Conservation (phyloP, 2,113 vertebrate species). For the Stomatorhinus ivindoensis region DNA sequence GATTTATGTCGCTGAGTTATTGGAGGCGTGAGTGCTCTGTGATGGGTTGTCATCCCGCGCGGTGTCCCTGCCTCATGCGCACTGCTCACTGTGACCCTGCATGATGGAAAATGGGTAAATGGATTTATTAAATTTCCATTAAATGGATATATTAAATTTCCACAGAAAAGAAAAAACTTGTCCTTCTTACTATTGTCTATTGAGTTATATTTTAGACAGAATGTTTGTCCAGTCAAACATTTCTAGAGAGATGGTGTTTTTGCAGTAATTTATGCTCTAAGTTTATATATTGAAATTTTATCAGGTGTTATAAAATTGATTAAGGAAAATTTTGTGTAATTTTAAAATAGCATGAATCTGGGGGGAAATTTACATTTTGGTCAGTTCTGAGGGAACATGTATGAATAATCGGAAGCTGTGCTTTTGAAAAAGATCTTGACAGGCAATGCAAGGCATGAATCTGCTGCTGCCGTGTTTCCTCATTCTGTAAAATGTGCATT, state of each 20-base stretch:
- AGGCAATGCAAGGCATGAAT: neutral
- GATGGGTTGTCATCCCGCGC: neutral
- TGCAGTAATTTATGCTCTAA: neutral
- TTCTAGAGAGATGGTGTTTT: neutral
- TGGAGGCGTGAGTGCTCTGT: neutral
- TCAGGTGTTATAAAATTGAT: neutral
- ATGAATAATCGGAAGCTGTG: neutral
- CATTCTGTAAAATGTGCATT: neutral
- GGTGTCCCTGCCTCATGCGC: neutral
- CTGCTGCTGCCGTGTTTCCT: neutral
- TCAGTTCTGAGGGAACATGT: neutral
- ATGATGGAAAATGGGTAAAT: slow-evolving; percentile 1
- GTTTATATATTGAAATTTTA: neutral
- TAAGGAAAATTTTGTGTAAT: neutral
- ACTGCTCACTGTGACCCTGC: neutral
- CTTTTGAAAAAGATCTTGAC: neutral
- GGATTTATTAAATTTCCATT: slow-evolving; percentile 30
- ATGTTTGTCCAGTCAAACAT: neutral
- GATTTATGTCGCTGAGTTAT: neutral
- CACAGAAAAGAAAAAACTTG: neutral
- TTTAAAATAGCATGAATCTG: neutral
- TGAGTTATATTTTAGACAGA: neutral
- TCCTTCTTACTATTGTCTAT: neutral
- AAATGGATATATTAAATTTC: slow-evolving; percentile 32
- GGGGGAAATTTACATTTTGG: neutral